Evolutionary conservation across 1,140 invertebrate genomes (phyloP).

Genomic region (Hycleus cichorii): DNA sequence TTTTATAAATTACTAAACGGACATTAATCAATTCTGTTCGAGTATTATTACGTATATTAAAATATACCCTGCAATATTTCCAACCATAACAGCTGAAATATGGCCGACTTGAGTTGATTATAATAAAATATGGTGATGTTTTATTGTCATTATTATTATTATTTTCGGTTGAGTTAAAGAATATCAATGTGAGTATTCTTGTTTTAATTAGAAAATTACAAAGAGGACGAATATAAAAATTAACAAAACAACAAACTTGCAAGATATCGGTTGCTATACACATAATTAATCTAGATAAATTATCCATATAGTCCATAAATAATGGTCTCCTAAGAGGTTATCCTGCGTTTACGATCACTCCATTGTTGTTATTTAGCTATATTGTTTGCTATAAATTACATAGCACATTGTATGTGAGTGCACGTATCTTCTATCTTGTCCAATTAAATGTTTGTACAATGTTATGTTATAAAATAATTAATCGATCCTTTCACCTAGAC

Average conservation of each 20-base stretch:
- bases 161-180: no score
- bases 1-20: constrained; percentile 7
- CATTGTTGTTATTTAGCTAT: constrained; percentile 35
- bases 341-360: constrained; percentile 21
- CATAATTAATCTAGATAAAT: constrained; percentile 23
- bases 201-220: no score
- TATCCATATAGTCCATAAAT: constrained; percentile 21
- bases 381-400: constrained; percentile 37
- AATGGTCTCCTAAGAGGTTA: constrained; percentile 24
- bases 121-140: no score
- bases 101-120: no score
- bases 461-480: constrained; percentile 35
- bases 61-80: constrained; percentile 4
- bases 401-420: constrained; percentile 32
- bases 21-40: constrained; percentile 8
- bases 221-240: neutral
- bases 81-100: constrained; percentile 1
- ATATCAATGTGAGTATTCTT: no score
- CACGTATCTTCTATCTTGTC: constrained; percentile 34
- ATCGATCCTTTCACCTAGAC: constrained; percentile 30
- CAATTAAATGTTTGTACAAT: constrained; percentile 34
- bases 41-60: neutral
- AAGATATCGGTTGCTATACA: neutral
- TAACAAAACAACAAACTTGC: neutral
- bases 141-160: no score